A percentile compares a stretch with the other conserved stretches of the same genome.
Conservation (phyloP, 2,888 invertebrate species). For the Sinohyriopsis cumingii region DNA sequence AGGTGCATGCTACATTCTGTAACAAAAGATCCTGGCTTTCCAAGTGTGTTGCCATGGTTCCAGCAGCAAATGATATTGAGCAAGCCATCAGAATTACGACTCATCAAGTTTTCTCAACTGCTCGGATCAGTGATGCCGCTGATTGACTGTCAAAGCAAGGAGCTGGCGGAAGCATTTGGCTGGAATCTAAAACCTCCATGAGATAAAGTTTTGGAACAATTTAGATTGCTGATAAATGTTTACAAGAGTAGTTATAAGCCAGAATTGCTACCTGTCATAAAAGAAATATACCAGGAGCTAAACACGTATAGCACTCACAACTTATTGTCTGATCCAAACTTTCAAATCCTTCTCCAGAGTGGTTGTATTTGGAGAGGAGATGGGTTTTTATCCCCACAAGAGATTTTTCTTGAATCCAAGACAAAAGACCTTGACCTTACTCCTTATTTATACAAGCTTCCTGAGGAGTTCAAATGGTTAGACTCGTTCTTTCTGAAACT, state of each 20-base stretch:
- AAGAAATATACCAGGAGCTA: constrained; percentile 5
- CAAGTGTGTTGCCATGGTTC: constrained; percentile 14
- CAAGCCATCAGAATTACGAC: constrained; percentile 10
- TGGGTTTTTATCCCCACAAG: constrained; percentile 8
- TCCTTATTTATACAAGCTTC: constrained; percentile 18
- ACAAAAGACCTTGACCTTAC: constrained; percentile 10
- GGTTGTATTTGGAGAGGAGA: constrained; percentile 17
- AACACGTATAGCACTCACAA: no score
- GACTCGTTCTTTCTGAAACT: constrained; percentile 7
- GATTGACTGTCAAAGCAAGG: background rate
- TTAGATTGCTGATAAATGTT: constrained; percentile 3
- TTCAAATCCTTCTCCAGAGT: background rate
- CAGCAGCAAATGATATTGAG: background rate
- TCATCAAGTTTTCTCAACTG: constrained; percentile 2
- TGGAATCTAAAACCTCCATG: constrained; percentile 3
- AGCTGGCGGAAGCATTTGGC: constrained; percentile 1
- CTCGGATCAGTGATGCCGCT: constrained; percentile 15
- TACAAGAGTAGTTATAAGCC: constrained; percentile 13
- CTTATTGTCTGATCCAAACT: background rate
- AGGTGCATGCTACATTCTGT: background rate
- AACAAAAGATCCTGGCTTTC: background rate
- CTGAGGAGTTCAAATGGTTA: constrained; percentile 9
- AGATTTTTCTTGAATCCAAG: constrained; percentile 5
- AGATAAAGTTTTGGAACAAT: constrained; percentile 11
- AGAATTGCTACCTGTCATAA: constrained; percentile 10